Evolutionary conservation across 2,888 invertebrate species (phyloP), one percentile per base, ranked within the genome.

Genomic region (Deilephila porcellus): DNA sequence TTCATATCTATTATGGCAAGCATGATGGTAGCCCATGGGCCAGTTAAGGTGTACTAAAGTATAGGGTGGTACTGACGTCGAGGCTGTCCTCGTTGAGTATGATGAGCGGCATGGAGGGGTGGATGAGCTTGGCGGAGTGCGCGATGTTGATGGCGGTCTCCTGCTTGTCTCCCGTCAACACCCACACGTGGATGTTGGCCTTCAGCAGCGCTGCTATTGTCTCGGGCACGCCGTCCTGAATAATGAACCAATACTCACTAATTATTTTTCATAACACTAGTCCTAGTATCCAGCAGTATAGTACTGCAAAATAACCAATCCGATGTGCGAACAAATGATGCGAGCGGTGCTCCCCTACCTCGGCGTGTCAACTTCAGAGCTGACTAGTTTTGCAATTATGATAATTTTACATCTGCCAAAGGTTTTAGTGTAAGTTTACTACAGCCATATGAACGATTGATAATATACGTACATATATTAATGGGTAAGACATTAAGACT

Each of bases 81-180:
- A 99, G 95, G 82, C 98, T 98, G 83, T 97, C 96, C 94, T 98
- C 98, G 93, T 99, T 99, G 78, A 99, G 96, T 78, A 98, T 96
- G 78, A 98, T 95, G 73, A 99, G 95, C 80, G 98, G 98, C 97
- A 98, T 99, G 82, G 96, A 96, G 85, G 97, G 96, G 74, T 97
- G 96, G 75, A 99, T 96, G 79, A 99, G 96, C 75, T 96, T 96
- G 85, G 98, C 98, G 0, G 99, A 99, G 92, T 99, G 98, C 70
- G 99, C 99, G 88, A 99, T 99, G 93, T 99, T 99, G 85, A 99
- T 99, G 81, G 99, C 99, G 32, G 99, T 99, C 95, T 99, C 99
- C 92, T 99, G 99, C 91, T 99, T 99, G 94, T 99, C 99, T 4
- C 99, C 99, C 0, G 99, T 99, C 83, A 99, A 95, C 74, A 99